These are phyloP conservation scores for Mimas tiliae DNA, from an alignment of 2,888 invertebrate species.

Conservation along the genomic window DNA sequence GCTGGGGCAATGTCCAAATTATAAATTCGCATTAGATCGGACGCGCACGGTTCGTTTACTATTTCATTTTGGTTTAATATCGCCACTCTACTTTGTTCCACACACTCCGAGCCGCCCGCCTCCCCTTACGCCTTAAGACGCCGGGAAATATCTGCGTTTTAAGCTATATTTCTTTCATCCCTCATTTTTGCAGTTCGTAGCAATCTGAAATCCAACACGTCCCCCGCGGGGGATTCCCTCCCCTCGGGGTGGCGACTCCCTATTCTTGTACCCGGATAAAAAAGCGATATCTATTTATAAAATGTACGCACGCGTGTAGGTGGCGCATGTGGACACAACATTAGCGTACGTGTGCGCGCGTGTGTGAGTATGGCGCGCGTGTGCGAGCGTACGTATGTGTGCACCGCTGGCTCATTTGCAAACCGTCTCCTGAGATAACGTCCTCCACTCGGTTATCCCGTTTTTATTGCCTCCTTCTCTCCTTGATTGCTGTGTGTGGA, in stretches of 20 bases:
- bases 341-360: slow-evolving; percentile 51
- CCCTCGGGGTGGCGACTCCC: slow-evolving; percentile 74
- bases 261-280: slow-evolving; percentile 84
- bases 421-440: slow-evolving; percentile 84
- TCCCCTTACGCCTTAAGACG: slow-evolving; percentile 79
- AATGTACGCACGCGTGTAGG: slow-evolving; percentile 78
- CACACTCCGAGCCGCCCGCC: slow-evolving; percentile 73
- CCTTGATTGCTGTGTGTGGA: slow-evolving; percentile 81
- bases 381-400: slow-evolving; percentile 56
- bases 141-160: slow-evolving; percentile 86
- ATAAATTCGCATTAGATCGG: slow-evolving; percentile 85
- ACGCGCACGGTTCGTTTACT: slow-evolving; percentile 85
- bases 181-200: slow-evolving; percentile 86
- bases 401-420: slow-evolving; percentile 82
- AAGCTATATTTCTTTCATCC: slow-evolving; percentile 86
- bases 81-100: slow-evolving; percentile 85
- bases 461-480: slow-evolving; percentile 82
- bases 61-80: slow-evolving; percentile 85
- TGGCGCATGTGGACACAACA: slow-evolving; percentile 72
- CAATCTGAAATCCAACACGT: slow-evolving; percentile 86
- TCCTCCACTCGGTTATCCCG: slow-evolving; percentile 82
- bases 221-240: slow-evolving; percentile 79
- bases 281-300: slow-evolving; percentile 85
- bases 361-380: slow-evolving; percentile 50
- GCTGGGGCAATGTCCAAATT: slow-evolving; percentile 83